Conservation (phyloP, 2,797 vertebrate species). For the Phaenicophaeus curvirostris region DNA sequence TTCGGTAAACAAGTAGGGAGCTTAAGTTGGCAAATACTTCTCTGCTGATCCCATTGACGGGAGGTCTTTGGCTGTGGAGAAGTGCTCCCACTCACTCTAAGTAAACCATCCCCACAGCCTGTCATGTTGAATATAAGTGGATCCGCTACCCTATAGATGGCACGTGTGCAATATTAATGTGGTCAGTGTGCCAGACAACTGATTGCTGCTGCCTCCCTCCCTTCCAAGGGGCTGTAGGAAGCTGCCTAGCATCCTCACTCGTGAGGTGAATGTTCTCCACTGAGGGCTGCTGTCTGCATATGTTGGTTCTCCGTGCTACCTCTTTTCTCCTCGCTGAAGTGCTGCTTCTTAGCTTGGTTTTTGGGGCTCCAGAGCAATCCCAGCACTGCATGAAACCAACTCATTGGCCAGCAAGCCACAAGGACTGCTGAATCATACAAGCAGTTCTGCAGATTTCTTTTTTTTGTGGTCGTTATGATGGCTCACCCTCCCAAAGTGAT, state of each 20-base stretch:
- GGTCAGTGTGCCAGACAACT: background rate
- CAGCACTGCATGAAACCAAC: background rate
- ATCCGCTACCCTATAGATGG: rapidly evolving
- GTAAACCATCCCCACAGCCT: background rate
- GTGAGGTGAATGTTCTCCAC: rapidly evolving
- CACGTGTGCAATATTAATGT: rapidly evolving
- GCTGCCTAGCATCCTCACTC: background rate
- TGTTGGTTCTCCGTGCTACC: background rate
- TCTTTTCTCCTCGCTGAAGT: background rate
- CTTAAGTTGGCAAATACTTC: background rate
- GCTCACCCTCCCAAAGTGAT: background rate
- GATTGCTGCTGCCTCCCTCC: background rate
- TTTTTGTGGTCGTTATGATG: background rate
- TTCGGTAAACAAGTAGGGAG: constrained; percentile 31
- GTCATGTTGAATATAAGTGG: rapidly evolving
- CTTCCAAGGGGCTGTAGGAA: background rate
- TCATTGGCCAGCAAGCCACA: background rate
- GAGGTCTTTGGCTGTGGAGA: background rate
- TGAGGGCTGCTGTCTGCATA: rapidly evolving
- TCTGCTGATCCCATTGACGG: background rate
- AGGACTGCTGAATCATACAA: background rate
- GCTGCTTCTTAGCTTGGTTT: background rate
- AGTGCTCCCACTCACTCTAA: background rate
- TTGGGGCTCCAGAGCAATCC: background rate
- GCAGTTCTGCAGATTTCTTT: background rate